Percentiles rank a stretch among this genome's conserved stretches.
These are phyloP conservation scores for Eulemur rufifrons DNA, from an alignment of 2,113 vertebrate genomes.

Conservation along the genomic window DNA sequence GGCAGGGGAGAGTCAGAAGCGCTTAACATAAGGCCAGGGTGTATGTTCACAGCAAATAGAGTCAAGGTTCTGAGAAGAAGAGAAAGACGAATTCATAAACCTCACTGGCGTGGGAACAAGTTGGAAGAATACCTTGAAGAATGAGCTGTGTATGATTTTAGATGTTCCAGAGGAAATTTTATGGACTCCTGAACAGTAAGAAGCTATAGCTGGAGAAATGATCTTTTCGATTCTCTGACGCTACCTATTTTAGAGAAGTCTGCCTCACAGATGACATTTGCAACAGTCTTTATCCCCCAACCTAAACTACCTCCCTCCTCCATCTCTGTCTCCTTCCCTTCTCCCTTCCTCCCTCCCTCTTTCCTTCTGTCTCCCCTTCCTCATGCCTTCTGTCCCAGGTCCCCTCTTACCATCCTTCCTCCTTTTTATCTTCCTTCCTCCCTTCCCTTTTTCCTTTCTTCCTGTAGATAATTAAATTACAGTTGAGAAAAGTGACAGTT, in stretches of 20 bases:
- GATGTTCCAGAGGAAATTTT: not conserved
- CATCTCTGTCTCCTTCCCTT: not conserved
- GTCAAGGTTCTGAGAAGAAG: not conserved
- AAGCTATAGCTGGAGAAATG: not conserved
- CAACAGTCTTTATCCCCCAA: not conserved
- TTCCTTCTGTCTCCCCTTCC: not conserved
- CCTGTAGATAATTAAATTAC: not conserved
- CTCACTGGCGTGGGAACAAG: not conserved
- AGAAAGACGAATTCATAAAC: not conserved
- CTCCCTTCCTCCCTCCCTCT: fast-evolving
- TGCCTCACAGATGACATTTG: not conserved
- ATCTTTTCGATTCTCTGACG: not conserved
- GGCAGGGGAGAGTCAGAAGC: not conserved
- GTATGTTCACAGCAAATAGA: not conserved
- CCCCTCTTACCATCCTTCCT: too few relatives aligned
- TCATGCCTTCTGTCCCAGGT: too few relatives aligned
- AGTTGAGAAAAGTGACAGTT: not conserved
- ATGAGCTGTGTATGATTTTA: not conserved
- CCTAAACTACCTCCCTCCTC: not conserved
- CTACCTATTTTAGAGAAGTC: not conserved
- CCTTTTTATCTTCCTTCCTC: too few relatives aligned
- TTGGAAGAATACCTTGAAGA: not conserved
- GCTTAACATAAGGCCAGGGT: not conserved
- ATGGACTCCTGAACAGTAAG: not conserved
- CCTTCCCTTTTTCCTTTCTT: not conserved